These are phyloP conservation scores for Platycnemis pennipes DNA, from an alignment of 2,888 invertebrate genomes.

Conservation along the genomic window DNA sequence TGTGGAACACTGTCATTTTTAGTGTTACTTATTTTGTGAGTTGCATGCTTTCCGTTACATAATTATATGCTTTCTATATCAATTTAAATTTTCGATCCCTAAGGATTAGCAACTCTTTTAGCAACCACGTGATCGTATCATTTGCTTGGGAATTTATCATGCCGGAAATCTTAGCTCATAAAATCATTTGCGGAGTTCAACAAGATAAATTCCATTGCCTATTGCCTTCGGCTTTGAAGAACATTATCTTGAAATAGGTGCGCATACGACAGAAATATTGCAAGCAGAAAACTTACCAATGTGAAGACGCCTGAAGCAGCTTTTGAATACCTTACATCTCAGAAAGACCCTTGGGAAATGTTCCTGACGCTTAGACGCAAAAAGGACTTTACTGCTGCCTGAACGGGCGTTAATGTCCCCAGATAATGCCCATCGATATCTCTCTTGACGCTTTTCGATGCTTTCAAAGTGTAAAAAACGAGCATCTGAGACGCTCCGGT, in stretches of 20 bases:
- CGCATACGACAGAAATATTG: background rate
- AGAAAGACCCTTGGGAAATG: background rate
- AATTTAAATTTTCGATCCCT: too few species aligned
- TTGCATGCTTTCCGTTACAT: too few species aligned
- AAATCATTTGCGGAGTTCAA: slow-evolving; percentile 8
- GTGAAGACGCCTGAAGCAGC: background rate
- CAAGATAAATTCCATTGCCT: background rate
- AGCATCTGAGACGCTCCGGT: background rate
- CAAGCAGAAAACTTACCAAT: slow-evolving; percentile 10
- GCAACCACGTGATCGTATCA: too few species aligned
- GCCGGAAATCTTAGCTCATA: background rate
- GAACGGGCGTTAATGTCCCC: slow-evolving; percentile 58
- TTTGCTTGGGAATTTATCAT: too few species aligned
- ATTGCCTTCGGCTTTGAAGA: background rate
- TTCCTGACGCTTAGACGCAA: slow-evolving; percentile 23
- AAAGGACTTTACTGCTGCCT: slow-evolving; percentile 3
- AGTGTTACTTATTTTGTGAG: too few species aligned
- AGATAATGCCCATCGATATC: slow-evolving; percentile 44
- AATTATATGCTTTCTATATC: too few species aligned
- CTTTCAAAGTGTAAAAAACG: background rate
- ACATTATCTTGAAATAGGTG: background rate
- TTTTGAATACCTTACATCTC: slow-evolving; percentile 50
- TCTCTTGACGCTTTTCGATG: slow-evolving; percentile 7
- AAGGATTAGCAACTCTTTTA: too few species aligned
- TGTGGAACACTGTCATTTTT: too few species aligned